phyloP scores from a whole-genome alignment of 2,113 vertebrate species.

The Plecturocebus donacophilus region DNA sequence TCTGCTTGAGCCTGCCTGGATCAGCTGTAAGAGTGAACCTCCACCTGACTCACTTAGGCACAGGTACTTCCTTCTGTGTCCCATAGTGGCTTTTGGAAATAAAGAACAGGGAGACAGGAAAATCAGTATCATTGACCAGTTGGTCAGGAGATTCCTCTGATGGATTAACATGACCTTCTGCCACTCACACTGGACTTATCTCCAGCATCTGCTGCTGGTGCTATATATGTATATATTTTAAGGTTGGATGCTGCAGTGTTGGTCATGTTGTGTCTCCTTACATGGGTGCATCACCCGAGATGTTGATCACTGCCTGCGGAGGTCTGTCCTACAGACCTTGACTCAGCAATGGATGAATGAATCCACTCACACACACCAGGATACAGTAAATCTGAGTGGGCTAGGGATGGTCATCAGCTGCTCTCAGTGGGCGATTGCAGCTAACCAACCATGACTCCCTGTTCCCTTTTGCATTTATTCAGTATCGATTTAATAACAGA shows the following conservation, averaged over 20 bases:
- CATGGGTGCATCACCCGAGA: no score
- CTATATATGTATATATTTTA: background rate
- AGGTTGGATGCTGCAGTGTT: background rate
- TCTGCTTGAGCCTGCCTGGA: background rate
- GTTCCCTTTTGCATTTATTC: no score
- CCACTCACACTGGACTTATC: background rate
- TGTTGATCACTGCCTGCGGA: no score
- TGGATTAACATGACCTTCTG: background rate
- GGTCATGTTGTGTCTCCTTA: no score
- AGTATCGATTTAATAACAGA: no score
- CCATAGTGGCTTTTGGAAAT: background rate
- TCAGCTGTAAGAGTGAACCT: background rate
- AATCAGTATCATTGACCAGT: background rate
- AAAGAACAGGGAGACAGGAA: background rate
- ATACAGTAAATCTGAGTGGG: no score
- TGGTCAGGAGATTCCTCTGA: background rate
- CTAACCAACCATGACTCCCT: no score
- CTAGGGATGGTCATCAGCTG: no score
- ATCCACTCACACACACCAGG: no score
- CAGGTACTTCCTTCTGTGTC: background rate
- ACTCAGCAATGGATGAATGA: no score
- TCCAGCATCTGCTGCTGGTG: background rate
- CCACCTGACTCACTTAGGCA: background rate
- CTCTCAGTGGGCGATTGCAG: no score
- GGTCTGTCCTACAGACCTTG: no score